phyloP scores from a whole-genome alignment of 2,888 invertebrate species.

The Lepidochitona cinerea region DNA sequence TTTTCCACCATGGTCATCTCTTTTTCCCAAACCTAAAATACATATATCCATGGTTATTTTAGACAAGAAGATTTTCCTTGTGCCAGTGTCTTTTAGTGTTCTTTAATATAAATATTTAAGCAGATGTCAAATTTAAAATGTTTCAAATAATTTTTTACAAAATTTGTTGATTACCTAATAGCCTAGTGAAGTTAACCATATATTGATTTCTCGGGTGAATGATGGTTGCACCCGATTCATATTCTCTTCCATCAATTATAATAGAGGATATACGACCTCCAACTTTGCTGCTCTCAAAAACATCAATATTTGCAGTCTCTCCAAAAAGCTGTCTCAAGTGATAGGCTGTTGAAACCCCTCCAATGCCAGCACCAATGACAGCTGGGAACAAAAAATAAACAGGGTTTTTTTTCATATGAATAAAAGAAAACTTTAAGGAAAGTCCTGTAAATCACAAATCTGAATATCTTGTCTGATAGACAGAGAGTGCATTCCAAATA shows the following conservation, averaged over 20 bases:
- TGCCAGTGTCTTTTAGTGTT: too few species aligned
- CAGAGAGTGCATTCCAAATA: too few species aligned
- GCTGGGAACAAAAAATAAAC: conserved; percentile 68
- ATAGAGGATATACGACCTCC: conserved; percentile 76
- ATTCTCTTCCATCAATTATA: conserved; percentile 71
- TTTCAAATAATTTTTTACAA: not conserved
- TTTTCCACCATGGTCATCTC: conserved; percentile 25
- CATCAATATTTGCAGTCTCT: conserved; percentile 72
- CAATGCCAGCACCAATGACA: conserved; percentile 78
- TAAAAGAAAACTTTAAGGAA: not conserved
- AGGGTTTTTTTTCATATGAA: not conserved
- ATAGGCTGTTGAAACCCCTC: conserved; percentile 76
- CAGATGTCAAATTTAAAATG: not conserved
- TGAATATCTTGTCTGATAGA: too few species aligned
- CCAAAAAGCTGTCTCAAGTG: conserved; percentile 73
- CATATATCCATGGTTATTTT: too few species aligned
- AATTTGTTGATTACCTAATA: conserved; percentile 71
- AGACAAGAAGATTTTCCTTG: too few species aligned
- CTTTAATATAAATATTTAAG: too few species aligned
- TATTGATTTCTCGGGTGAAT: conserved; percentile 76
- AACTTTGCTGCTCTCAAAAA: conserved; percentile 75
- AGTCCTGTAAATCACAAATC: too few species aligned
- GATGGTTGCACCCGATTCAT: conserved; percentile 77
- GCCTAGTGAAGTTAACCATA: conserved; percentile 74
- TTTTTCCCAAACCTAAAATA: conserved; percentile 68